phyloP scores from a whole-genome alignment of 2,888 invertebrate genomes.

The Aspidiotus destructor region DNA sequence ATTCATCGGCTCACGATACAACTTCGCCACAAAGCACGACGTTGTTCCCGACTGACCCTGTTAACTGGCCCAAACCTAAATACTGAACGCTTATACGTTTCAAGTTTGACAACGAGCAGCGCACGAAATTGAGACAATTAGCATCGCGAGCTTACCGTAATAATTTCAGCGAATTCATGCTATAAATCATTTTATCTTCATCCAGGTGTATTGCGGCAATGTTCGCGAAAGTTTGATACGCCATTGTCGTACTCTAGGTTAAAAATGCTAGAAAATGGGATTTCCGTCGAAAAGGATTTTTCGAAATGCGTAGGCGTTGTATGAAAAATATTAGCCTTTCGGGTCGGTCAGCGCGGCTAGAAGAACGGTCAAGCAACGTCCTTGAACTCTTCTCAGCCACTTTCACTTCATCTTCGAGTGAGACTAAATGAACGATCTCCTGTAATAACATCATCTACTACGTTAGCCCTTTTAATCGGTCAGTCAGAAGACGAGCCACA shows the following conservation, averaged over 20 bases:
- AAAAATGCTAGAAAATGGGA: not conserved
- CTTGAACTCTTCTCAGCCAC: slow-evolving; percentile 27
- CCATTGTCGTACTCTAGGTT: not conserved
- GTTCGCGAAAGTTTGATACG: not conserved
- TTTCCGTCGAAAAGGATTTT: not conserved
- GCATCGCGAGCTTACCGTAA: too few relatives aligned
- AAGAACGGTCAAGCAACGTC: slow-evolving; percentile 19
- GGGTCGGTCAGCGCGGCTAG: not conserved
- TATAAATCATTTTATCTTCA: not conserved
- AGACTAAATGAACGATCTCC: slow-evolving; percentile 12
- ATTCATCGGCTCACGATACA: too few relatives aligned
- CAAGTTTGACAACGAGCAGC: too few relatives aligned
- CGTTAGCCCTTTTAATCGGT: slow-evolving; percentile 6
- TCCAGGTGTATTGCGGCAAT: not conserved
- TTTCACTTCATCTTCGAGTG: slow-evolving; percentile 26
- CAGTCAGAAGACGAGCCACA: not conserved
- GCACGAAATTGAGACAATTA: too few relatives aligned
- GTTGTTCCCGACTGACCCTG: too few relatives aligned
- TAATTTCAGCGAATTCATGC: not conserved
- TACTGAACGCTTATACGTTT: too few relatives aligned
- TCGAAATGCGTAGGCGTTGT: slow-evolving; percentile 15
- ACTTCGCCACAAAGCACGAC: too few relatives aligned
- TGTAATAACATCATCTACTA: slow-evolving; percentile 19
- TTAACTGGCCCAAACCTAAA: too few relatives aligned
- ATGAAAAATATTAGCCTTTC: slow-evolving; percentile 12